phyloP scores from a whole-genome alignment of 2,888 invertebrate species.

The Rhingia rostrata region DNA sequence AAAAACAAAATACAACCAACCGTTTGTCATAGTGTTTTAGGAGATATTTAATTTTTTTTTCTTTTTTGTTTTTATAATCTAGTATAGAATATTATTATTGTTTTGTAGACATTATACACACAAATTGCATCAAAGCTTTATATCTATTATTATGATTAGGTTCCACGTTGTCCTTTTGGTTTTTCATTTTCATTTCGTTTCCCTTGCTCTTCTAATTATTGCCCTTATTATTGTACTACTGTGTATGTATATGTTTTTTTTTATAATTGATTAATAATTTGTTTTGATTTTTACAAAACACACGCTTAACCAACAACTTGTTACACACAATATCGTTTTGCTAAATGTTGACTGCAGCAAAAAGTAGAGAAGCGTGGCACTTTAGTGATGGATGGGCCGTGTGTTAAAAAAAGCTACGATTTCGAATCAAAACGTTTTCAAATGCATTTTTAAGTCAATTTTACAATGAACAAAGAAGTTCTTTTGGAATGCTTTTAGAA shows the following conservation, averaged over 20 bases:
- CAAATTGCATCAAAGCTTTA: slow-evolving; percentile 71
- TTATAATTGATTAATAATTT: slow-evolving; percentile 50
- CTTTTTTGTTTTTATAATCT: slow-evolving; percentile 42
- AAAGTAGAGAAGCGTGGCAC: not conserved
- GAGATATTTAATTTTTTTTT: slow-evolving; percentile 47
- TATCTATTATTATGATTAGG: slow-evolving; percentile 52
- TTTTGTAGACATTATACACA: slow-evolving; percentile 59
- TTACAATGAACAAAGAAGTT: too few species aligned
- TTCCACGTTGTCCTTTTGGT: slow-evolving; percentile 51
- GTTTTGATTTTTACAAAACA: slow-evolving; percentile 63
- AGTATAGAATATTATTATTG: slow-evolving; percentile 44
- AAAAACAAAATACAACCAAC: slow-evolving; percentile 17
- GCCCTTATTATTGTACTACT: slow-evolving; percentile 59
- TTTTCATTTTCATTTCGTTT: slow-evolving; percentile 40
- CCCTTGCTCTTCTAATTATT: slow-evolving; percentile 4
- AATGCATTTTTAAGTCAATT: too few species aligned
- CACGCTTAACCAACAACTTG: slow-evolving; percentile 52
- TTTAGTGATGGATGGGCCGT: not conserved
- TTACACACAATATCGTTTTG: slow-evolving; percentile 72
- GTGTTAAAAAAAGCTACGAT: too few species aligned
- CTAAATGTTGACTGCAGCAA: not conserved
- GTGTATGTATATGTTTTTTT: slow-evolving; percentile 59
- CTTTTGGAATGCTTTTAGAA: too few species aligned
- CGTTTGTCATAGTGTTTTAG: slow-evolving; percentile 44
- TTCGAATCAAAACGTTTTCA: too few species aligned